Evolutionary conservation across 1,140 invertebrate genomes (phyloP), one percentile per base, ranked within the genome.

Genomic region (Monochamus saltuarius): DNA sequence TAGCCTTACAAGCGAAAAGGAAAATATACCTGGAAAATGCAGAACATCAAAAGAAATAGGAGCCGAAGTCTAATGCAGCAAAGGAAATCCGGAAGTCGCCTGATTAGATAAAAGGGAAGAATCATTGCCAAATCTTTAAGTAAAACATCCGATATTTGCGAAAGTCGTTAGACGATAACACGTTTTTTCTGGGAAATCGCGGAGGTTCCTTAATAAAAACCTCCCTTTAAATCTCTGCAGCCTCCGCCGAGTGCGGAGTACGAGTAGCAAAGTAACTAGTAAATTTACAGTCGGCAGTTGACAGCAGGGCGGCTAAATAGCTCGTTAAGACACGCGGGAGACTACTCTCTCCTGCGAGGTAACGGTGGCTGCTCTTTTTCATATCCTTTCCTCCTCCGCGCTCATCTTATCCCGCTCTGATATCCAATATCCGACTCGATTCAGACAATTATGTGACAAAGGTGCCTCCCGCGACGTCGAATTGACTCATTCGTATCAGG

Each of bases 281-380:
- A 40, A 59, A 63, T 63, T 63, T 63, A 63, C 56, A 59, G 56
- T 40, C 56, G 47, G 59, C 47, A 57, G 60, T 62, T 62, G 61
- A 62, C 61, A 62, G 50, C 51, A 39, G 49, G 50, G 61, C 56
- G 61, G 56, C 61, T 63, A 63, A 63, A 53, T 63, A 63, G 61
- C 61, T 63, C 56, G 61, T 63, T 59, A 63, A 59, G 61, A 58
- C 50, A 63, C 61, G 56, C 61, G 40, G 56, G 61, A 54, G 61
- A 63, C 56, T 58, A 17, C 13, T 29, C 42, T 29, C 39, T 49
- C 19, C 37, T 59, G 37, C 52, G 34, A 50, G 42, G 37, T 29
- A 29, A 6, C 22, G 22, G 2, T 47, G 49, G 36, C 42, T 52
- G 47, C 47, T 43, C 56, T 46, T 52, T 39, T 55, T 17, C 34